Evolutionary conservation across 2,888 invertebrate genomes (phyloP).

Genomic region (Colletes collaris): DNA sequence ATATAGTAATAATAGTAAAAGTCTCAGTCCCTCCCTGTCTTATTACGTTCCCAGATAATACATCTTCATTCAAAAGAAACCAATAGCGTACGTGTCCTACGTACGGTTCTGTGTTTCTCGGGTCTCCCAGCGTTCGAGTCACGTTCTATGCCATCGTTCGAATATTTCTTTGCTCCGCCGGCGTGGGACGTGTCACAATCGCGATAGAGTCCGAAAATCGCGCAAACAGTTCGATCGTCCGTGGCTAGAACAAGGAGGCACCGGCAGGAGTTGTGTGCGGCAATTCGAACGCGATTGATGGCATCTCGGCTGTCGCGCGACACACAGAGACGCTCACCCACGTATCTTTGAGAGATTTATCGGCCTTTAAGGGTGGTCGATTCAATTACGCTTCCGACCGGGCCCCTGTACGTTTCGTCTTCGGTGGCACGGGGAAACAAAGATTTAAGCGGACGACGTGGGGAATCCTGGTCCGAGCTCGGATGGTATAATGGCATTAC

Average conservation of each 20-base stretch:
- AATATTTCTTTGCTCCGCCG: neutral
- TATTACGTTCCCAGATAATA: too few relatives aligned
- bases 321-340: conserved; percentile 10
- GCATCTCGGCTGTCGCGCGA: conserved; percentile 56
- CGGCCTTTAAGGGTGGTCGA: conserved; percentile 65
- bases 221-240: conserved; percentile 51
- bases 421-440: conserved; percentile 62
- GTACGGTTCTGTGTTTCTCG: too few relatives aligned
- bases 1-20: too few relatives aligned
- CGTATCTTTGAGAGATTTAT: conserved; percentile 62
- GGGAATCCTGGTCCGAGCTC: conserved; percentile 57
- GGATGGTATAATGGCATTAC: conserved; percentile 73
- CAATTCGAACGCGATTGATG: conserved; percentile 56
- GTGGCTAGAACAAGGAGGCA: neutral
- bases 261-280: neutral
- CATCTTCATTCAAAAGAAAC: too few relatives aligned
- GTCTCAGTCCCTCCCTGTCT: too few relatives aligned
- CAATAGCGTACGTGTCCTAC: too few relatives aligned
- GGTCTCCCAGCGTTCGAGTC: conserved; percentile 5
- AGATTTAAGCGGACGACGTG: conserved; percentile 74
- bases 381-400: conserved; percentile 66
- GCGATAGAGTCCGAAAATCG: conserved; percentile 42
- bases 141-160: conserved; percentile 17
- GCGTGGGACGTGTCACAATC: conserved; percentile 13
- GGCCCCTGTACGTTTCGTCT: conserved; percentile 48